Conservation (phyloP, 2,888 invertebrate species). For the Xylota sylvarum region DNA sequence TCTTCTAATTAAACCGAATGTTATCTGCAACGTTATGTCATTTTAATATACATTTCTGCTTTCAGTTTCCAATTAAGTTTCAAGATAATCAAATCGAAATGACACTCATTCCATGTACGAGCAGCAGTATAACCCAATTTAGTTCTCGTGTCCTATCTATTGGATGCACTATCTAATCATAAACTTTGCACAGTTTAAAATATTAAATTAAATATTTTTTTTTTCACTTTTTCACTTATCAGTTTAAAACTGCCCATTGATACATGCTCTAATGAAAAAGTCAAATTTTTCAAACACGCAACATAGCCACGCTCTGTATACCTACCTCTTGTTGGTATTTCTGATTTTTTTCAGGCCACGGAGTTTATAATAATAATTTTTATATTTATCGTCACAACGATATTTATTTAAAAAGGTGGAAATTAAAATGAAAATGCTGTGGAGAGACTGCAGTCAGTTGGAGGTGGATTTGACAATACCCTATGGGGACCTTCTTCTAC, state of each 20-base stretch:
- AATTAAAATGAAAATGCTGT: not conserved
- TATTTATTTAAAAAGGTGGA: slow-evolving; percentile 6
- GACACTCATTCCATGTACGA: slow-evolving; percentile 11
- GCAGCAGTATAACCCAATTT: not conserved
- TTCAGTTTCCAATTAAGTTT: slow-evolving; percentile 5
- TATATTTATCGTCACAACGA: not conserved
- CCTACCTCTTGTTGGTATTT: slow-evolving; percentile 10
- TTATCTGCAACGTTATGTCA: slow-evolving; percentile 22
- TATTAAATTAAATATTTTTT: not conserved
- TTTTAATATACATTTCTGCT: not conserved
- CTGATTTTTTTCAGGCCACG: not conserved
- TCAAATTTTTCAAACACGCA: slow-evolving; percentile 41
- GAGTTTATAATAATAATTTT: slow-evolving; percentile 30
- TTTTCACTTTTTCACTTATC: slow-evolving; percentile 41
- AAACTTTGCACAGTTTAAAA: slow-evolving; percentile 4
- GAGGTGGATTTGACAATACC: not conserved
- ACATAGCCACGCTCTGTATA: slow-evolving; percentile 17
- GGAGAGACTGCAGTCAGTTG: not conserved
- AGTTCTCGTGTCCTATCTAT: not conserved
- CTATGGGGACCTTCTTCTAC: too few relatives aligned
- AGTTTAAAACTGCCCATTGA: slow-evolving; percentile 32
- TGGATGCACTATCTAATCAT: slow-evolving; percentile 52
- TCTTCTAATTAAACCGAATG: slow-evolving; percentile 26
- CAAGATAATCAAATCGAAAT: slow-evolving; percentile 46
- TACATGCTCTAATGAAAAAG: not conserved